Conservation (phyloP, 2,113 vertebrate genomes). For the Arenaria interpres region DNA sequence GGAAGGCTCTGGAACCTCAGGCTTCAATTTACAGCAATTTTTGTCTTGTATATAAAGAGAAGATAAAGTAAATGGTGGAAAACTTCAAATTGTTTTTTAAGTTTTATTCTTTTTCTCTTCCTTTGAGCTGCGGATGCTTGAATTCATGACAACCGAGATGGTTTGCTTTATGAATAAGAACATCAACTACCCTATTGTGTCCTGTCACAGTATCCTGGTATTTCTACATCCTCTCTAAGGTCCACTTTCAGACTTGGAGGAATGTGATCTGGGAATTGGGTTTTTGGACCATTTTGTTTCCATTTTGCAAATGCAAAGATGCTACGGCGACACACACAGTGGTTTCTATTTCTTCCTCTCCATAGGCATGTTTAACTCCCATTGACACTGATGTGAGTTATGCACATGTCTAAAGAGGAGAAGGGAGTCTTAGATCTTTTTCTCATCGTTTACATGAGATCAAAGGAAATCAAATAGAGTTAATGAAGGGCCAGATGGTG, state of each 20-base stretch:
- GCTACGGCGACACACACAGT: constrained; percentile 29
- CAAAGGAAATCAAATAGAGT: constrained; percentile 68
- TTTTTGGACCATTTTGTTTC: constrained; percentile 43
- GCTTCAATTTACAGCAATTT: background rate
- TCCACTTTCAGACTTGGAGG: constrained; percentile 29
- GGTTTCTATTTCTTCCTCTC: constrained; percentile 67
- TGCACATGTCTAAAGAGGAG: constrained; percentile 70
- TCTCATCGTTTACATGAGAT: constrained; percentile 73
- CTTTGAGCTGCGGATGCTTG: background rate
- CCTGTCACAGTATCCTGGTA: background rate
- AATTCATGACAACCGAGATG: background rate
- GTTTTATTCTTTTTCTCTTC: background rate
- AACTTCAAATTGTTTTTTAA: background rate
- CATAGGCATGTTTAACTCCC: constrained; percentile 58
- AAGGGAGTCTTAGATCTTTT: constrained; percentile 65
- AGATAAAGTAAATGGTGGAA: background rate
- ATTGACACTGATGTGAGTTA: constrained; percentile 69
- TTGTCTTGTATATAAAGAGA: background rate
- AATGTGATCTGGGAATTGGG: constrained; percentile 51
- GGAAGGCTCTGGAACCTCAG: background rate
- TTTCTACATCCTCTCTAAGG: constrained; percentile 44
- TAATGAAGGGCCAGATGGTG: constrained; percentile 72
- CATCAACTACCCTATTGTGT: constrained; percentile 18
- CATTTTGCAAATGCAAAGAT: constrained; percentile 55
- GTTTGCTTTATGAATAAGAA: constrained; percentile 28